phyloP scores from a whole-genome alignment of 30 jellyfish, hydroid and myxozoan genomes.

The Aurelia coerulea region DNA sequence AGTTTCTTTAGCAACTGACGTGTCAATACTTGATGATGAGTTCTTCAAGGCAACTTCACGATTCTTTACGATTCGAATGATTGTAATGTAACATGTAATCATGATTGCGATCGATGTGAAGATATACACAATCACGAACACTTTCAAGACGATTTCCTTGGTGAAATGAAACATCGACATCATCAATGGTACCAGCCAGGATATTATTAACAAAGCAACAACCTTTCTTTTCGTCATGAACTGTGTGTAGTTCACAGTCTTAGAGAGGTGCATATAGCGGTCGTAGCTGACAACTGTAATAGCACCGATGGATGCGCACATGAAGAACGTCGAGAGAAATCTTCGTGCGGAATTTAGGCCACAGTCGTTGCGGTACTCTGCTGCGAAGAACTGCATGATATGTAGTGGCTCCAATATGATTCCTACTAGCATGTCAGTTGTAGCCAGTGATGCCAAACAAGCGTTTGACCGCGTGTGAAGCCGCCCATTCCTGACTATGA shows the following conservation, averaged over 20 bases:
- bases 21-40: neutral
- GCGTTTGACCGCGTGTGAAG: slow-evolving; percentile 63
- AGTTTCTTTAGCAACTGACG: neutral
- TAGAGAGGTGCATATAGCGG: slow-evolving; percentile 74
- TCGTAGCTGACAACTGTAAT: slow-evolving; percentile 75
- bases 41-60: slow-evolving; percentile 9
- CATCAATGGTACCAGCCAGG: slow-evolving; percentile 81
- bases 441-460: slow-evolving; percentile 65
- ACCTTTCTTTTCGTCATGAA: slow-evolving; percentile 59
- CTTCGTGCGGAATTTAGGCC: slow-evolving; percentile 54
- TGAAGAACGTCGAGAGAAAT: slow-evolving; percentile 61
- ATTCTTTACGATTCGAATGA: slow-evolving; percentile 32
- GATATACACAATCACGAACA: slow-evolving; percentile 34
- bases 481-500: slow-evolving; percentile 32
- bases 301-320: slow-evolving; percentile 81
- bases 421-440: slow-evolving; percentile 84
- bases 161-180: slow-evolving; percentile 72
- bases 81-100: slow-evolving; percentile 44
- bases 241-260: slow-evolving; percentile 41
- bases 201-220: slow-evolving; percentile 25
- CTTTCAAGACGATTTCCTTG: slow-evolving; percentile 40
- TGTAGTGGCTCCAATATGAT: slow-evolving; percentile 53
- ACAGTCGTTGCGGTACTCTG: slow-evolving; percentile 42
- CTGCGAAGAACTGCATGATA: slow-evolving; percentile 48
- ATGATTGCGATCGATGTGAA: slow-evolving; percentile 22